Evolutionary conservation across 2,113 vertebrate genomes (phyloP).

Genomic region (Artemisiospiza belli): DNA sequence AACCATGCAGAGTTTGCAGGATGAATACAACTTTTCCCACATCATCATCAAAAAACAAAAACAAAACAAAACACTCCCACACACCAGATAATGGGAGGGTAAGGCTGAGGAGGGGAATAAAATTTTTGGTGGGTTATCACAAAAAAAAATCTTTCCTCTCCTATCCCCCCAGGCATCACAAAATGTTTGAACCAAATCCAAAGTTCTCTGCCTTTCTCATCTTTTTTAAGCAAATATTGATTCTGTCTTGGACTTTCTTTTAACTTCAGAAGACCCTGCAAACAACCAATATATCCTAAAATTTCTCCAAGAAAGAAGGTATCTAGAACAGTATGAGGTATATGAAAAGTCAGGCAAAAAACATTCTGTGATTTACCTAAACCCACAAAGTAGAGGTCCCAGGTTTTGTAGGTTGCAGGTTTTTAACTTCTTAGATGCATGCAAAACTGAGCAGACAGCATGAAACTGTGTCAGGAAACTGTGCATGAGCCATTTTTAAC

Average conservation of each 20-base stretch:
- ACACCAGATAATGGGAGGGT: neutral
- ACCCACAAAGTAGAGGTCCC: neutral
- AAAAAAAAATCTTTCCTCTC: neutral
- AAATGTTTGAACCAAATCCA: conserved; percentile 26
- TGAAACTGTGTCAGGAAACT: neutral
- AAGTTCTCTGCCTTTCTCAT: neutral
- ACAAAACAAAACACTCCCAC: neutral
- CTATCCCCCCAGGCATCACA: neutral
- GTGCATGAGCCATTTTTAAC: neutral
- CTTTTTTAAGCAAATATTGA: conserved; percentile 20
- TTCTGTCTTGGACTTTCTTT: neutral
- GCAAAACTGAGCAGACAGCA: neutral
- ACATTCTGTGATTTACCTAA: neutral
- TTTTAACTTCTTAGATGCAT: neutral
- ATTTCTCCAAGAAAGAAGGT: neutral
- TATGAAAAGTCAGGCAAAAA: neutral
- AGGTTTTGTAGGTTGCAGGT: neutral
- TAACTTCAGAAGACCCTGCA: neutral
- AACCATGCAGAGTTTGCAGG: conserved; percentile 24
- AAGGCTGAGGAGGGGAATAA: neutral
- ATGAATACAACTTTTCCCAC: neutral
- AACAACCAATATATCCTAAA: neutral
- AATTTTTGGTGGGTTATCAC: conserved; percentile 17
- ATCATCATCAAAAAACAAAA: neutral
- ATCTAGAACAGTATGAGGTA: neutral